Conservation (phyloP, 2,888 invertebrate genomes). For the Amiota mariae region DNA sequence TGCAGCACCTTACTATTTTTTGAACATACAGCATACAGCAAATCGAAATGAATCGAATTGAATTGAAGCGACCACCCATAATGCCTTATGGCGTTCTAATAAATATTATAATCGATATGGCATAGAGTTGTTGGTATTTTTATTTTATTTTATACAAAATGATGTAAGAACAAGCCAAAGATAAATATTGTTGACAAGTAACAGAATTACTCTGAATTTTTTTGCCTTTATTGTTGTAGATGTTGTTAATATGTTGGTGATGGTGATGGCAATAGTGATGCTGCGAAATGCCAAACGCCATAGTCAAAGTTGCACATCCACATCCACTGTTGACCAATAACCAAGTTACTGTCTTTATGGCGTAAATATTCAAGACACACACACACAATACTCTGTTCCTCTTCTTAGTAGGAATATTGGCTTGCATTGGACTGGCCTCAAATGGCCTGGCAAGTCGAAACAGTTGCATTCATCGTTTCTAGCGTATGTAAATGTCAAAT, state of each 20-base stretch:
- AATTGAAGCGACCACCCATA: conserved; percentile 20
- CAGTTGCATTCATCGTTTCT: conserved; percentile 3
- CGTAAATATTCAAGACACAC: conserved; percentile 33
- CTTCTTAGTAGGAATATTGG: background rate
- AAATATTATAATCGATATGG: conserved; percentile 29
- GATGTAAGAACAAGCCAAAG: background rate
- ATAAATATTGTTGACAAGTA: conserved; percentile 20
- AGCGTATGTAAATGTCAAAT: conserved; percentile 48
- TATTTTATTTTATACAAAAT: background rate
- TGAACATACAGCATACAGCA: background rate
- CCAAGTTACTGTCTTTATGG: background rate
- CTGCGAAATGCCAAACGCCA: conserved; percentile 42
- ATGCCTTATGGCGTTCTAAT: conserved; percentile 25
- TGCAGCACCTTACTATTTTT: background rate
- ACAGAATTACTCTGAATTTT: background rate
- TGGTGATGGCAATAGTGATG: too few species aligned
- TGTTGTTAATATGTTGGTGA: too few species aligned
- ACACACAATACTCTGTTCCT: background rate
- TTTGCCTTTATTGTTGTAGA: background rate
- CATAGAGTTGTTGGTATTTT: background rate
- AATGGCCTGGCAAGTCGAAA: conserved; percentile 4
- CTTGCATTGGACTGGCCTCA: conserved; percentile 21
- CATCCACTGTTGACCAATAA: too few species aligned
- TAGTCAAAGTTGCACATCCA: too few species aligned
- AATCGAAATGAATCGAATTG: too few species aligned